These are phyloP conservation scores for Tupaia chinensis DNA, from an alignment of 2,113 vertebrate genomes.

Conservation along the genomic window DNA sequence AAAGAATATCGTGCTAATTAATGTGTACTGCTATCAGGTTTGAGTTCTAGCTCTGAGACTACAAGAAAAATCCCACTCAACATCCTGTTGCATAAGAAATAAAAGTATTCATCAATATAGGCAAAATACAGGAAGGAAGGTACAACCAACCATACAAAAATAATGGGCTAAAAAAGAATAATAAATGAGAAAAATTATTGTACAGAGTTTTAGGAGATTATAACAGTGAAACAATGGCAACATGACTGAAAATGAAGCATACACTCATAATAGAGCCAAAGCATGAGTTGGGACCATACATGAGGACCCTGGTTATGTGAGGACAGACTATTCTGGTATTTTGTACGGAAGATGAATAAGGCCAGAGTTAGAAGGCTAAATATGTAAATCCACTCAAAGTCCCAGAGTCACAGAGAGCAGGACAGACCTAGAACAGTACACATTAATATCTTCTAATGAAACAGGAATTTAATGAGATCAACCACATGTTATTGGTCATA, in stretches of 20 bases:
- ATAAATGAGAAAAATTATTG: not conserved
- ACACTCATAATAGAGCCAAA: not conserved
- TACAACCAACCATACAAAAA: not conserved
- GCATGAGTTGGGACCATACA: not conserved
- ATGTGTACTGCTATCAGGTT: not conserved
- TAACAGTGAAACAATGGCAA: not conserved
- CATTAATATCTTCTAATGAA: not conserved
- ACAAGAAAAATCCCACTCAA: not conserved
- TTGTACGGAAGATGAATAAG: not conserved
- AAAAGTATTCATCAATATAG: not conserved
- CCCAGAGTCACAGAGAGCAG: not conserved
- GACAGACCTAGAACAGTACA: not conserved
- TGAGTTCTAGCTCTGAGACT: not conserved
- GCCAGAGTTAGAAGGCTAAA: not conserved
- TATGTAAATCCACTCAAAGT: not conserved
- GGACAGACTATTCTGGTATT: not conserved
- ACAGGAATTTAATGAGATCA: not conserved
- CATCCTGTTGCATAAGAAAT: not conserved
- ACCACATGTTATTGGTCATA: not conserved
- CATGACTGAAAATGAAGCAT: not conserved
- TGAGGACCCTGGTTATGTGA: not conserved
- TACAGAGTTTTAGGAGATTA: not conserved
- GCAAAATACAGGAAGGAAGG: not conserved
- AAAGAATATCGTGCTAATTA: not conserved
- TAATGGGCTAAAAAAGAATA: not conserved